Evolutionary conservation across 2,888 invertebrate genomes (phyloP).

Genomic region (Meloe dianella): DNA sequence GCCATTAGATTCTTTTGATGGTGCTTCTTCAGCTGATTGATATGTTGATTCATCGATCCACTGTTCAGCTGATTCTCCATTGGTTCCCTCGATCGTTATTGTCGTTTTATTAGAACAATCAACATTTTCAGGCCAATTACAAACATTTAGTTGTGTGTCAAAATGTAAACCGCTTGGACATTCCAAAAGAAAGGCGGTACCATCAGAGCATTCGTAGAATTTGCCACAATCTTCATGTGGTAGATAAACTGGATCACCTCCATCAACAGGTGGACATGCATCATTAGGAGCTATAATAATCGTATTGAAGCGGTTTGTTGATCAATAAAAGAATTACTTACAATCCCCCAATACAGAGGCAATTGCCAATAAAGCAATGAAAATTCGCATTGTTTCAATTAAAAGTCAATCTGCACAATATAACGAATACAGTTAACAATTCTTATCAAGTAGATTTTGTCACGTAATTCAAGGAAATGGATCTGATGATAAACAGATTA

Average conservation of each 20-base stretch:
- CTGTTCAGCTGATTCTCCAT: no score
- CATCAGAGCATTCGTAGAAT: constrained; percentile 40
- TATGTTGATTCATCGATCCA: no score
- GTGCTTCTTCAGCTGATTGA: no score
- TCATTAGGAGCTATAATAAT: constrained; percentile 14
- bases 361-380: neutral
- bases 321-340: neutral
- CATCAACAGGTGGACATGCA: constrained; percentile 35
- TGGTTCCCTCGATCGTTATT: neutral
- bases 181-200: constrained; percentile 30
- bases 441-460: neutral
- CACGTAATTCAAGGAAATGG: neutral
- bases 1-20: no score
- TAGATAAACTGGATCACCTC: constrained; percentile 33
- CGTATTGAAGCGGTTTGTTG: neutral
- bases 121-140: constrained; percentile 35
- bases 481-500: neutral
- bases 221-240: constrained; percentile 37
- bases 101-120: constrained; percentile 24
- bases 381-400: constrained; percentile 14
- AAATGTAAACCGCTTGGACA: constrained; percentile 35
- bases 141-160: constrained; percentile 36
- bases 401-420: constrained; percentile 18
- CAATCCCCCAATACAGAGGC: neutral
- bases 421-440: neutral